Percentiles rank a stretch among this genome's conserved stretches.
Conservation (phyloP, 1,140 invertebrate species). For the Cotesia vestalis region DNA sequence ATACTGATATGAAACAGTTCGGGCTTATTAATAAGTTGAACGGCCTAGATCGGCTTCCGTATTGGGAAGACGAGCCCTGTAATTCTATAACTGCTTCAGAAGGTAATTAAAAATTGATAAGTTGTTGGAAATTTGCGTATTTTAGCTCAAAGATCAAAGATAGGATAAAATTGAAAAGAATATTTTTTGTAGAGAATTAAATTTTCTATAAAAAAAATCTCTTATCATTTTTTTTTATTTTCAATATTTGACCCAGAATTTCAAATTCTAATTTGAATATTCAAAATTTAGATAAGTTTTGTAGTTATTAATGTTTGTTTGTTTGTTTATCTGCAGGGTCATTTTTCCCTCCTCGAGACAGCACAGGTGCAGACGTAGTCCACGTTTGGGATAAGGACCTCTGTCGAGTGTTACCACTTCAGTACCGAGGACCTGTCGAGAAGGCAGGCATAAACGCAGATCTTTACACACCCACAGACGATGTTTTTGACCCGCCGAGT, state of each 20-base stretch:
- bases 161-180: not conserved
- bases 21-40: conserved; percentile 81
- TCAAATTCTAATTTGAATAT: too few relatives aligned
- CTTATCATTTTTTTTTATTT: not conserved
- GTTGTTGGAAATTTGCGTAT: conserved; percentile 17
- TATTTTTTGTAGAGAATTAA: not conserved
- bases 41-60: conserved; percentile 77
- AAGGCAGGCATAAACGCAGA: conserved; percentile 77
- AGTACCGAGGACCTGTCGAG: conserved; percentile 72
- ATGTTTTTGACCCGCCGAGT: conserved; percentile 74
- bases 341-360: conserved; percentile 79
- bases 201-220: not conserved
- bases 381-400: conserved; percentile 87
- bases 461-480: conserved; percentile 75
- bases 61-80: conserved; percentile 80
- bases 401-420: conserved; percentile 80
- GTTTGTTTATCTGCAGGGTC: conserved; percentile 65
- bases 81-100: conserved; percentile 85
- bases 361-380: conserved; percentile 77
- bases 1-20: conserved; percentile 78
- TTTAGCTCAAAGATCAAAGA: not conserved
- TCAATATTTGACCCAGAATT: too few relatives aligned
- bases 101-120: conserved; percentile 61
- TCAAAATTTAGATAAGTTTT: not conserved
- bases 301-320: conserved; percentile 8